phyloP scores from a whole-genome alignment of 2,113 vertebrate species.

The Gambusia holbrooki region DNA sequence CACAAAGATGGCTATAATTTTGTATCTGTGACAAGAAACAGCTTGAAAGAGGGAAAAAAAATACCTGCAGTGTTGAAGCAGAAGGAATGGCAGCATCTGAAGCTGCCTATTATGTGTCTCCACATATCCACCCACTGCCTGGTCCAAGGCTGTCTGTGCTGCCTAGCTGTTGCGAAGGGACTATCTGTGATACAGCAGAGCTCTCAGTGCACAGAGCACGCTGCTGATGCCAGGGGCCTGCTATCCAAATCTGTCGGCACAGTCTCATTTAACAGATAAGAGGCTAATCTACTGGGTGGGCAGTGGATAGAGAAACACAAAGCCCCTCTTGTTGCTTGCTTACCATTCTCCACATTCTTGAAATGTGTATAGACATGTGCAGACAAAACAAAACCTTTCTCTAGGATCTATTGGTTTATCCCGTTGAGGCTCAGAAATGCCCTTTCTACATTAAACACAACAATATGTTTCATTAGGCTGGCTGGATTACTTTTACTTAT shows the following conservation, averaged over 20 bases:
- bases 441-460: slow-evolving; percentile 32
- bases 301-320: slow-evolving; percentile 72
- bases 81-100: slow-evolving; percentile 47
- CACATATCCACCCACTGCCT: slow-evolving; percentile 61
- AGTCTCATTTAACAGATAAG: slow-evolving; percentile 79
- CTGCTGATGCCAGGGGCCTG: slow-evolving; percentile 67
- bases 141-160: slow-evolving; percentile 70
- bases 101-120: slow-evolving; percentile 57
- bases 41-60: slow-evolving; percentile 1
- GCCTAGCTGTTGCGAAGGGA: slow-evolving; percentile 54
- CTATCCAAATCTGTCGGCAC: slow-evolving; percentile 74
- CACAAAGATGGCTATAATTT: not conserved
- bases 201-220: slow-evolving; percentile 51
- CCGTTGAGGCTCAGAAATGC: slow-evolving; percentile 20
- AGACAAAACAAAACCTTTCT: slow-evolving; percentile 66
- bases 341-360: slow-evolving; percentile 71
- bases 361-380: slow-evolving; percentile 70
- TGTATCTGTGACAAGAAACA: slow-evolving; percentile 27
- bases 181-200: slow-evolving; percentile 57
- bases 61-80: slow-evolving; percentile 28
- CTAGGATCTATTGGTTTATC: slow-evolving; percentile 40
- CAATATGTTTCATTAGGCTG: slow-evolving; percentile 45
- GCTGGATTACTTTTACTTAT: slow-evolving; percentile 13
- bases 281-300: slow-evolving; percentile 75
- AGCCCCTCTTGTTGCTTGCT: slow-evolving; percentile 69